Conservation (phyloP, 2,113 vertebrate species). For the Morone saxatilis region DNA sequence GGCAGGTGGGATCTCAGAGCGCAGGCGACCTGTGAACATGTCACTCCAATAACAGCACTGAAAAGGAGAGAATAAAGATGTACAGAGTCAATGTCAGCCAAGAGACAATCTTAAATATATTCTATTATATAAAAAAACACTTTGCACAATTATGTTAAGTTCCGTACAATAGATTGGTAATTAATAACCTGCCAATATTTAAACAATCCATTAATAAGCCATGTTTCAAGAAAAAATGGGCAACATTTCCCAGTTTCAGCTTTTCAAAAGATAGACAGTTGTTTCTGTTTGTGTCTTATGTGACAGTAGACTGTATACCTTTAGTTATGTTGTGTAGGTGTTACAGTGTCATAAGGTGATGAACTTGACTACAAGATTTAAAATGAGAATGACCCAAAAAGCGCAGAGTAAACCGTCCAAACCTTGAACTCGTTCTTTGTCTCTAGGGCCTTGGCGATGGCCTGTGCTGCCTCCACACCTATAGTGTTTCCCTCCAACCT, state of each 20-base stretch:
- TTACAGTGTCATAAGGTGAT: not conserved
- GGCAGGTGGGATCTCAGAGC: slow-evolving; percentile 95
- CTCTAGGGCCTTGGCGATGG: slow-evolving; percentile 94
- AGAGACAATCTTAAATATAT: not conserved
- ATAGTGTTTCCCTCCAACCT: slow-evolving; percentile 96
- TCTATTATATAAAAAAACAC: not conserved
- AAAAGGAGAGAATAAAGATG: not conserved
- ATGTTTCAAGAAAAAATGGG: not conserved
- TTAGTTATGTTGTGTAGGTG: no score
- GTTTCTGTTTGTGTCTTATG: not conserved
- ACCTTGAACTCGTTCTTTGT: slow-evolving; percentile 94
- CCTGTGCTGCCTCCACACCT: slow-evolving; percentile 93
- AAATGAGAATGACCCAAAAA: not conserved
- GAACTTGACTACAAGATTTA: not conserved
- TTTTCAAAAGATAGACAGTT: not conserved
- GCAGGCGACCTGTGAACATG: slow-evolving; percentile 97
- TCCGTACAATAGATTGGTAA: not conserved
- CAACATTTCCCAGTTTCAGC: not conserved
- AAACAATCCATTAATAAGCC: not conserved
- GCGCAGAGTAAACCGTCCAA: not conserved
- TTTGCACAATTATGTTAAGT: not conserved
- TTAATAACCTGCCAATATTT: not conserved
- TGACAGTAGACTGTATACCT: no score
- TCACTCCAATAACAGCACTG: slow-evolving; percentile 98
- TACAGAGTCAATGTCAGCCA: not conserved